These are phyloP conservation scores for Tenthredo distinguenda DNA, from an alignment of 2,888 invertebrate genomes.

Conservation along the genomic window DNA sequence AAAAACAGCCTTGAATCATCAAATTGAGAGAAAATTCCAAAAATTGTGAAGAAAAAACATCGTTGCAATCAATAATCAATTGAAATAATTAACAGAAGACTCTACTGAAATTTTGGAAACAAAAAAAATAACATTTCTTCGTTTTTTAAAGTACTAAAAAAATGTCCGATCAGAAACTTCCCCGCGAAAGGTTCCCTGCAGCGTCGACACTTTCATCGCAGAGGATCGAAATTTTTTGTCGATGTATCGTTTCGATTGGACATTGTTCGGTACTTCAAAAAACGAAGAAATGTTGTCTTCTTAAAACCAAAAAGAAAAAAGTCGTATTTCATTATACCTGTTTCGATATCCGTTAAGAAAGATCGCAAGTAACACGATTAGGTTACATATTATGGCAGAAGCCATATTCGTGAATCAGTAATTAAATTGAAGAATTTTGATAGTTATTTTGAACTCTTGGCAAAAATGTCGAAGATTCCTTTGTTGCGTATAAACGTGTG, in stretches of 20 bases:
- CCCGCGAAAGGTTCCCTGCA: too few species aligned
- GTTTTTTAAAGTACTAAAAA: too few species aligned
- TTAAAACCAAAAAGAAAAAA: neutral
- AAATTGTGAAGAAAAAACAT: neutral
- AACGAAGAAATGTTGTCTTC: too few species aligned
- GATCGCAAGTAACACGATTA: neutral
- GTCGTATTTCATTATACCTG: neutral
- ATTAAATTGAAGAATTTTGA: neutral
- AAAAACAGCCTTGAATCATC: neutral
- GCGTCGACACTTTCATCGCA: too few species aligned
- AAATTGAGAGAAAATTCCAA: neutral
- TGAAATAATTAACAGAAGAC: too few species aligned
- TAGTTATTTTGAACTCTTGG: neutral
- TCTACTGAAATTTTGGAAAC: too few species aligned
- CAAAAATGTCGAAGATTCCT: slow-evolving; percentile 2
- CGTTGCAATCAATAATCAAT: too few species aligned
- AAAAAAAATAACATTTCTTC: too few species aligned
- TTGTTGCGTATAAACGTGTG: neutral
- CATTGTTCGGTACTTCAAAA: too few species aligned
- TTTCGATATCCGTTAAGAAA: neutral
- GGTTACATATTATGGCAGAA: neutral
- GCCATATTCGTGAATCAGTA: neutral
- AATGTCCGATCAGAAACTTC: too few species aligned
- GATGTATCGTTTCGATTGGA: too few species aligned
- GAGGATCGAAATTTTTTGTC: too few species aligned